Base-by-base conservation (phyloP, 1,140 invertebrate species). In the Camponotus vicinus region DNA sequence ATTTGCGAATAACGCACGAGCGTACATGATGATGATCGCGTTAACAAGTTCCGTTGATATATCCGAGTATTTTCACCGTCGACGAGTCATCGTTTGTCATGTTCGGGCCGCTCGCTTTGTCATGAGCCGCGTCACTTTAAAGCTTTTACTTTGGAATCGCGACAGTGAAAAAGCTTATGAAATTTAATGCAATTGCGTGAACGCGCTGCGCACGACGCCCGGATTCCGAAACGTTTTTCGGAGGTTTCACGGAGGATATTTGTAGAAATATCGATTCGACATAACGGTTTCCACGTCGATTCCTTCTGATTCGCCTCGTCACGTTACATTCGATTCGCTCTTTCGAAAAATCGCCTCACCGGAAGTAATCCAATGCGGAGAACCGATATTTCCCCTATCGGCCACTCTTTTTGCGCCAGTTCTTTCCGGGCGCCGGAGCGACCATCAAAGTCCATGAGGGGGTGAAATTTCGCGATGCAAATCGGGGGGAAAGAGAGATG, bases 141-240 rank as follows among this genome's bases (percentile, higher is more conserved):
- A 78, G 82, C 82, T 85, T 85, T 85, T 85, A 85, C 45, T 37
- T 61, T 34, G 49, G 75, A 78, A 85, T 85, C 73, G 66, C 21
- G 66, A 32, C 55, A 42, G 63, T 55, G 61, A 37, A 75, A 75
- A 84, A 86, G 79, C 80, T 84, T 83, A 85, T 84, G 69, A 84
- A 86, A 86, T 86, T 86, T 86, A 86, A 86, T 67, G 85, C 85
- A 73, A 83, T 84, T 86, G 85, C 80, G 73, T 67, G 64, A 34
- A 79, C 52, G 37, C 49, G 8, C 66, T 15, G 55, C 57, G 79
- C 27, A 45, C 45, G 55, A 8, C 13, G 40, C n/a, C 34, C 42
- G 40, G 6, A 63, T 84, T 86, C 49, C 21, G 57, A 75, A 70
- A 86, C 52, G 66, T 55, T 71, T 75, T 34, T 86, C 63, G 40